Evolutionary conservation across 2,113 vertebrate species (phyloP), one percentile per base, ranked within the genome.

Genomic region (Mustela nigripes): DNA sequence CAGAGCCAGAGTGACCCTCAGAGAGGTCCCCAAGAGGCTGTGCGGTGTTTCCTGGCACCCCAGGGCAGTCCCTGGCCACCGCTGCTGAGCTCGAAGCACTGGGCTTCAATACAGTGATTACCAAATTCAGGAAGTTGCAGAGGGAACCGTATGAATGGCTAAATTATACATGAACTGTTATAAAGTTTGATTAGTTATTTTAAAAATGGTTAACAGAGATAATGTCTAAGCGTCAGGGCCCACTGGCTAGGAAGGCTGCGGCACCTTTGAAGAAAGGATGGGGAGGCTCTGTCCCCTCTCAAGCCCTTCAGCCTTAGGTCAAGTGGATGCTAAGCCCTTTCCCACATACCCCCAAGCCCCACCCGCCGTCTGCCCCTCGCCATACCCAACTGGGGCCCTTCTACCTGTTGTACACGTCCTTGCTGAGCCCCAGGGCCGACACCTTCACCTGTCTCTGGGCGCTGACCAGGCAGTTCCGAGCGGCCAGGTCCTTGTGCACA

Each of bases 391-490:
- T 2, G 0, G 0, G 0, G 22, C 19, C 83, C 98, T 74, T 81
- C 60, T 97, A 99, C 99, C 99, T 99, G 99, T 99, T 99, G 98
- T 99, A 99, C 63, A 99, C 99, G 0, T 99, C 99, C 98, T 99
- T 99, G 99, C 99, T 99, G 98, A 99, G 99, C 95, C 99, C 99
- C 94, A 99, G 99, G 0, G 99, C 98, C 0, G 99, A 99, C 97
- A 99, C 99, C 96, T 99, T 99, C 94, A 99, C 99, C 81, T 99
- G 99, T 86, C 99, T 98, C 98, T 99, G 99, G 79, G 99, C 99
- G 14, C 99, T 99, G 98, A 99, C 99, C 91, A 99, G 98, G 97
- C 99, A 99, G 98, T 99, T 99, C 53, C 99, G 99, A 71, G 99
- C 99, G 0, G 99, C 99, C 56, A 99, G 98, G 98, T 99, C 99